A percentile compares a stretch with the other conserved stretches of the same genome.
phyloP scores from a whole-genome alignment of 1,140 invertebrate genomes.

The Metopolophium dirhodum region DNA sequence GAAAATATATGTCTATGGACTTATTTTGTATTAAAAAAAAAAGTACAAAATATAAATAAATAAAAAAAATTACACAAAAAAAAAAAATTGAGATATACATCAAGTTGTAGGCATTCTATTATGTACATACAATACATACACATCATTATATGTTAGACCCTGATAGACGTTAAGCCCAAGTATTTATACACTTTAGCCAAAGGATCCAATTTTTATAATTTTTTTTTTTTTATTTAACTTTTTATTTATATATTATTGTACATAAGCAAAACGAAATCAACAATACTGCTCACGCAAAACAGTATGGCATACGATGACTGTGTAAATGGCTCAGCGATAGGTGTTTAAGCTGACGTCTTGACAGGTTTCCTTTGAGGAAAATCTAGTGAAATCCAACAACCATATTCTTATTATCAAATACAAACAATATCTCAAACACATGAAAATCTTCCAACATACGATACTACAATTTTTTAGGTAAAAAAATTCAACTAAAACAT shows the following conservation, averaged over 20 bases:
- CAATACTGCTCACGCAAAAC: slow-evolving; percentile 53
- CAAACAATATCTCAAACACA: neutral
- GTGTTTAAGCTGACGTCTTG: slow-evolving; percentile 55
- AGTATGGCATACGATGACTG: slow-evolving; percentile 56
- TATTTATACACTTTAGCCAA: slow-evolving; percentile 55
- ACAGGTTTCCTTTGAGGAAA: slow-evolving; percentile 55
- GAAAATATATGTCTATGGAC: slow-evolving; percentile 56
- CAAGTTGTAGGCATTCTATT: slow-evolving; percentile 57
- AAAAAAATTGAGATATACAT: slow-evolving; percentile 56
- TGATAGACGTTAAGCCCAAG: slow-evolving; percentile 56
- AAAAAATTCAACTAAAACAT: neutral
- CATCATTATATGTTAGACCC: slow-evolving; percentile 54
- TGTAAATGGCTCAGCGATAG: slow-evolving; percentile 53
- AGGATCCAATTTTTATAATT: slow-evolving; percentile 56
- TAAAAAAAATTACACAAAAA: slow-evolving; percentile 57
- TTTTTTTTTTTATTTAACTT: slow-evolving; percentile 57
- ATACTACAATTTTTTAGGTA: neutral
- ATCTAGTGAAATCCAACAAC: slow-evolving; percentile 50
- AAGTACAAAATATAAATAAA: slow-evolving; percentile 57
- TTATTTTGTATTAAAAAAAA: slow-evolving; percentile 57
- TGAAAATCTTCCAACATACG: neutral
- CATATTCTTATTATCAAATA: slow-evolving; percentile 44
- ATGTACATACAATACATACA: slow-evolving; percentile 58
- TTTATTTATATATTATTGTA: slow-evolving; percentile 58
- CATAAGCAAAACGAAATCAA: slow-evolving; percentile 57